Percentiles rank a stretch among this genome's conserved stretches.
phyloP scores from a whole-genome alignment of 2,797 vertebrate species.

The Pantherophis vulpinus region DNA sequence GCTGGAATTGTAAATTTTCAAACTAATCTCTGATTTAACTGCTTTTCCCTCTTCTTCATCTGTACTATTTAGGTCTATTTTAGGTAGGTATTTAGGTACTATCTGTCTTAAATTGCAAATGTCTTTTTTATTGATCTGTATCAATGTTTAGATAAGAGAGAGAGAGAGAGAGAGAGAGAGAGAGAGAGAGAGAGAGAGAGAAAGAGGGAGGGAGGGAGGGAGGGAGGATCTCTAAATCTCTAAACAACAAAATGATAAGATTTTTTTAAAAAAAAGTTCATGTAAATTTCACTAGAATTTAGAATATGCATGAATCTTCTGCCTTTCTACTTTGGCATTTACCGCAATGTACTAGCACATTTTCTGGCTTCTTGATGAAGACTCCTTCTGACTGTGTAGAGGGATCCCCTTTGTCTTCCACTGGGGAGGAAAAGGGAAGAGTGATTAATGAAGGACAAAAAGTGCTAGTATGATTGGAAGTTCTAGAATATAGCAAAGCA shows the following conservation, averaged over 20 bases:
- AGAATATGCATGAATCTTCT: no score
- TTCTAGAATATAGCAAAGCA: no score
- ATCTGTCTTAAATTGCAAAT: not conserved
- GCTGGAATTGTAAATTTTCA: not conserved
- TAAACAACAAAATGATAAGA: not conserved
- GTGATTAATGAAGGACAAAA: not conserved
- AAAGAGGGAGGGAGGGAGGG: no score
- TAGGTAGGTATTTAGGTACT: no score
- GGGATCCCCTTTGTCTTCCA: slow-evolving; percentile 4
- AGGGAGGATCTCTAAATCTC: not conserved
- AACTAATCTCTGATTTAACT: not conserved
- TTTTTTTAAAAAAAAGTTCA: not conserved
- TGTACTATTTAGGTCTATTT: not conserved
- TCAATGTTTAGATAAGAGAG: not conserved
- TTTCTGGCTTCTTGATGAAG: slow-evolving; percentile 64
- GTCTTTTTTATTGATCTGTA: not conserved
- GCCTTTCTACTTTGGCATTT: not conserved
- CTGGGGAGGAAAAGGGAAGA: not conserved
- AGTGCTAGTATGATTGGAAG: not conserved
- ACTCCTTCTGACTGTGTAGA: slow-evolving; percentile 53
- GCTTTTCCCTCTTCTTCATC: not conserved
- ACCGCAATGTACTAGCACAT: slow-evolving; percentile 52
- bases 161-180: not conserved
- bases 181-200: no score
- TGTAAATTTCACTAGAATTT: not conserved